Evolutionary conservation across 2,888 invertebrate species (phyloP).

Genomic region (Lasioglossum marginatum): DNA sequence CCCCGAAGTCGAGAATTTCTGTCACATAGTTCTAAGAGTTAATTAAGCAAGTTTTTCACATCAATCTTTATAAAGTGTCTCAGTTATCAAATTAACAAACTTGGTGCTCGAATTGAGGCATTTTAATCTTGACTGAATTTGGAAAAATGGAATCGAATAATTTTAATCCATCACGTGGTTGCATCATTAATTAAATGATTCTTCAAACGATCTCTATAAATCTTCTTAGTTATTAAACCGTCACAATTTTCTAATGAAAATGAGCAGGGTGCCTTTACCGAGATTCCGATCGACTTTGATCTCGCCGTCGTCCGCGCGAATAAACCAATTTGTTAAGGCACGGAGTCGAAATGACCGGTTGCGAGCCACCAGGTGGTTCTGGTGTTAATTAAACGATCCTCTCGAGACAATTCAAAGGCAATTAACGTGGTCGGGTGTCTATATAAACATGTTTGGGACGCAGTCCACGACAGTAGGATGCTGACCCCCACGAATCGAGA

Average conservation of each 20-base stretch:
- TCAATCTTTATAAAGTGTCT: no score
- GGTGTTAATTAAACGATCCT: neutral
- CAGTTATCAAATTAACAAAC: no score
- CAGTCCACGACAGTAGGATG: slow-evolving; percentile 32
- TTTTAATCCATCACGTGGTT: no score
- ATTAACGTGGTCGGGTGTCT: neutral
- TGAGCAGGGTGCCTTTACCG: neutral
- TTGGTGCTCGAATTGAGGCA: no score
- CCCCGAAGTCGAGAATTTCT: no score
- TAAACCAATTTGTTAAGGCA: neutral
- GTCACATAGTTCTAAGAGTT: no score
- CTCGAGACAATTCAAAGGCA: neutral
- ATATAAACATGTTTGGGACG: slow-evolving; percentile 31
- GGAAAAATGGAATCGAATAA: no score
- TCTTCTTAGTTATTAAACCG: no score
- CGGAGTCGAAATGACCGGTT: neutral
- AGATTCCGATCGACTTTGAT: neutral
- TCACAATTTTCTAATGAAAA: neutral
- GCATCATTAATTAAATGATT: no score
- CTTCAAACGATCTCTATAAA: no score
- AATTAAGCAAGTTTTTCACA: no score
- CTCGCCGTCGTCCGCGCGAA: neutral
- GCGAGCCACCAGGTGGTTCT: neutral
- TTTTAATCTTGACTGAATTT: no score
- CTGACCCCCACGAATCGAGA: slow-evolving; percentile 57